phyloP scores from a whole-genome alignment of 2,888 invertebrate genomes.

The Drosophila algonquin region DNA sequence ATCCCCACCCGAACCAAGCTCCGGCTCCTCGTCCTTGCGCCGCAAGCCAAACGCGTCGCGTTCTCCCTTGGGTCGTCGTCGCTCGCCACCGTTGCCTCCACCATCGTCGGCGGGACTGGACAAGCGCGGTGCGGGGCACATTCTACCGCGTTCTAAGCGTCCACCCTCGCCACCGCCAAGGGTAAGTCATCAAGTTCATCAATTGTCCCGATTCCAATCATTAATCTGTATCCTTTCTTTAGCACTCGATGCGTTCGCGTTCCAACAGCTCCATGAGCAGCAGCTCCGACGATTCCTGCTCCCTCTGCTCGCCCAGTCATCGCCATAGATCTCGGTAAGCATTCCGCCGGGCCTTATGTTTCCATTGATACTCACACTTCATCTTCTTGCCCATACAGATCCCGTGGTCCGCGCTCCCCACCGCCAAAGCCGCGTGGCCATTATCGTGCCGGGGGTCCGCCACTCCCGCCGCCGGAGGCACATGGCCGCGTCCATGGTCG shows the following conservation, averaged over 20 bases:
- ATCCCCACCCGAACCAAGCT: slow-evolving; percentile 81
- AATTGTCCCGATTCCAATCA: background rate
- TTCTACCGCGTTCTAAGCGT: slow-evolving; percentile 83
- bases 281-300: slow-evolving; percentile 93
- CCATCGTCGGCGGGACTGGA: slow-evolving; percentile 66
- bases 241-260: slow-evolving; percentile 86
- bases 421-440: slow-evolving; percentile 82
- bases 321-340: slow-evolving; percentile 83
- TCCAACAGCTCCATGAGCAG: slow-evolving; percentile 91
- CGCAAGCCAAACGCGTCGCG: slow-evolving; percentile 81
- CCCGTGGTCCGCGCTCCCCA: slow-evolving; percentile 83
- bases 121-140: slow-evolving; percentile 76
- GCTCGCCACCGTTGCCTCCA: slow-evolving; percentile 81
- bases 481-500: slow-evolving; percentile 81
- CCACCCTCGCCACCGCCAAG: slow-evolving; percentile 84
- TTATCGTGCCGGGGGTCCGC: slow-evolving; percentile 75
- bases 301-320: slow-evolving; percentile 90
- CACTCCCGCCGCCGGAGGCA: slow-evolving; percentile 68
- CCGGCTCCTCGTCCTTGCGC: slow-evolving; percentile 67
- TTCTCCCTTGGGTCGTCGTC: slow-evolving; percentile 77
- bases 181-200: slow-evolving; percentile 67
- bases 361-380: background rate
- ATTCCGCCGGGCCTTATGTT: background rate
- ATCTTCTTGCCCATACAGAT: slow-evolving; percentile 39
- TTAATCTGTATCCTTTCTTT: background rate